Evolutionary conservation across 1,140 invertebrate genomes (phyloP).

Genomic region (Capitella teleta): DNA sequence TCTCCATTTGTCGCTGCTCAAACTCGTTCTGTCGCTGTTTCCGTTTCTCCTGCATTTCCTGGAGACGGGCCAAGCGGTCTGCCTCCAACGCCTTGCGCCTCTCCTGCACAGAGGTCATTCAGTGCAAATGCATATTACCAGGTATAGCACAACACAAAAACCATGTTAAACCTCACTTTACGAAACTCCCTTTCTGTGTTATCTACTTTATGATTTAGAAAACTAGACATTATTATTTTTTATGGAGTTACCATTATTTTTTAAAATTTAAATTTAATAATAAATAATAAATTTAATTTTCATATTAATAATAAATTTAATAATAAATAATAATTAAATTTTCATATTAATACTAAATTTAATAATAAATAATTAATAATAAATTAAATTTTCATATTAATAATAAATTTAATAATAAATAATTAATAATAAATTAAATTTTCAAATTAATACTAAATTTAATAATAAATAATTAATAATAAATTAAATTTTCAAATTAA

Average conservation of each 20-base stretch:
- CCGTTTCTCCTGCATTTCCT: conserved; percentile 66
- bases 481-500: neutral
- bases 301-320: no score
- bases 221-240: no score
- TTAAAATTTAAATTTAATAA: no score
- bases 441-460: neutral
- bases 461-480: neutral
- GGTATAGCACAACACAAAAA: no score
- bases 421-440: neutral
- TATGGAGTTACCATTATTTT: no score
- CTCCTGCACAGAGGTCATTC: conserved; percentile 43
- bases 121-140: neutral
- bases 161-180: no score
- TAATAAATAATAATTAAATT: no score
- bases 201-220: no score
- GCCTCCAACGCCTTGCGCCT: conserved; percentile 71
- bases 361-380: no score
- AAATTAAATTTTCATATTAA: neutral
- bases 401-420: neutral
- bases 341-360: no score
- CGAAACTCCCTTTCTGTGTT: no score
- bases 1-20: conserved; percentile 71
- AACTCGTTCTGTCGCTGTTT: conserved; percentile 73
- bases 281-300: no score
- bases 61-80: conserved; percentile 64